Base-by-base conservation (phyloP, 2,797 vertebrate species). In the Cichlasoma orientale region DNA sequence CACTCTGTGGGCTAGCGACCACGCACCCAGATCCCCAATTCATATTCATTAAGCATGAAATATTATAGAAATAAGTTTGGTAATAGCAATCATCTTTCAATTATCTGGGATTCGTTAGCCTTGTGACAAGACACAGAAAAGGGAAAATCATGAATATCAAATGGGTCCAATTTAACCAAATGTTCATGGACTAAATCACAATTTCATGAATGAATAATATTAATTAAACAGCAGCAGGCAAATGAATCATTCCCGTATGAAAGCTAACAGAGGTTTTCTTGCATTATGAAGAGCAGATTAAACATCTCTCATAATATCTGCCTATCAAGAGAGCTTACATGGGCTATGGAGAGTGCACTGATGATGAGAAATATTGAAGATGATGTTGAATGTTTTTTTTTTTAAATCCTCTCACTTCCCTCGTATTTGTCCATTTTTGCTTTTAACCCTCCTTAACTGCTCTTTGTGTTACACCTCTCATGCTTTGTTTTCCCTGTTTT, bases 171-270 rank as follows among this genome's bases (percentile, higher is more conserved):
- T 94, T 95, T 93, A 92, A 92, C 89, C 91, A 94, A 94, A 94
- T 93, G 91, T 94, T 94, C 91, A 93, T 87, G 87, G 90, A 93
- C 92, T 94, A 92, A 94, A 94, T 95, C 92, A 92, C 92, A 94
- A 94, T 95, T 95, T 95, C 93, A 94, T 94, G 93, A 94, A 93
- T 94, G 94, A 94, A 94, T 95, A 92, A 95, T 92, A 93, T 93
- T 93, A 94, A 94, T 94, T 94, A 93, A 93, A 92, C 89, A 85
- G 91, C 88, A 90, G 77, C 86, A 82, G 85, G 89, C 91, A 54
- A 90, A 88, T 91, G 91, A 93, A 93, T 94, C 91, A 92, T 82
- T 83, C 56, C 81, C 69, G 66, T 85, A 53, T 52, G 47, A 84
- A 86, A 80, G 75, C 80, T 90, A 79, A 91, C 77, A 52, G 80